phyloP scores from a whole-genome alignment of 2,888 invertebrate species.

The Kryphioiulus occultus region DNA sequence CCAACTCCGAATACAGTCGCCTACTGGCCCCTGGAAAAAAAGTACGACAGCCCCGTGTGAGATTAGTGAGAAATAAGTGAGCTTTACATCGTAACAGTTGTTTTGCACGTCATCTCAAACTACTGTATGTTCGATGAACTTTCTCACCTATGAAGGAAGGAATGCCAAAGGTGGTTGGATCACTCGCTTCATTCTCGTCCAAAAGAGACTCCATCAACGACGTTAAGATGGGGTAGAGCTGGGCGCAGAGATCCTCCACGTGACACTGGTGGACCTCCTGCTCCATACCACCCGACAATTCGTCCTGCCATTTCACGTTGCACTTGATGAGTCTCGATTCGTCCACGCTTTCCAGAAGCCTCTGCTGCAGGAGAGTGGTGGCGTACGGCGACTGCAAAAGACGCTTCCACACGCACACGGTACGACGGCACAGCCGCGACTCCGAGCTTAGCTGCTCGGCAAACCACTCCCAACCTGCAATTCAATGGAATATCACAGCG shows the following conservation, averaged over 20 bases:
- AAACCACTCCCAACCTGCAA: conserved; percentile 41
- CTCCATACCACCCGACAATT: conserved; percentile 61
- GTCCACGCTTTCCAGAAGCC: conserved; percentile 71
- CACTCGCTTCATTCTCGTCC: conserved; percentile 70
- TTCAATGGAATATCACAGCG: background rate
- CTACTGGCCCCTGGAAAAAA: conserved; percentile 67
- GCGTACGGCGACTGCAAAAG: conserved; percentile 46
- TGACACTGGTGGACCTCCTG: conserved; percentile 66
- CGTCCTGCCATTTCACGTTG: conserved; percentile 67
- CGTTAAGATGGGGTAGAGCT: conserved; percentile 74
- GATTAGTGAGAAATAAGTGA: background rate
- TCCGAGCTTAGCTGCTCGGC: conserved; percentile 29
- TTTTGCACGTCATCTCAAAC: too few species aligned
- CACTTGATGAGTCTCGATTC: conserved; percentile 75
- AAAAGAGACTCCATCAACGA: conserved; percentile 74
- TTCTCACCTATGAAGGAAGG: conserved; percentile 48
- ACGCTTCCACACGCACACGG: conserved; percentile 48
- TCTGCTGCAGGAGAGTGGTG: conserved; percentile 23
- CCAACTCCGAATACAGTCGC: conserved; percentile 71
- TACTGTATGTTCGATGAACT: too few species aligned
- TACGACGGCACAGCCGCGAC: background rate
- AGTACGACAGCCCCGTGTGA: background rate
- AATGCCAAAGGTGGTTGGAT: conserved; percentile 55
- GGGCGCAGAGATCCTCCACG: conserved; percentile 70
- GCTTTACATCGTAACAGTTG: too few species aligned